A percentile compares a stretch with the other conserved stretches of the same genome.
phyloP scores from a whole-genome alignment of 2,113 vertebrate genomes.

The Gadus chalcogrammus region DNA sequence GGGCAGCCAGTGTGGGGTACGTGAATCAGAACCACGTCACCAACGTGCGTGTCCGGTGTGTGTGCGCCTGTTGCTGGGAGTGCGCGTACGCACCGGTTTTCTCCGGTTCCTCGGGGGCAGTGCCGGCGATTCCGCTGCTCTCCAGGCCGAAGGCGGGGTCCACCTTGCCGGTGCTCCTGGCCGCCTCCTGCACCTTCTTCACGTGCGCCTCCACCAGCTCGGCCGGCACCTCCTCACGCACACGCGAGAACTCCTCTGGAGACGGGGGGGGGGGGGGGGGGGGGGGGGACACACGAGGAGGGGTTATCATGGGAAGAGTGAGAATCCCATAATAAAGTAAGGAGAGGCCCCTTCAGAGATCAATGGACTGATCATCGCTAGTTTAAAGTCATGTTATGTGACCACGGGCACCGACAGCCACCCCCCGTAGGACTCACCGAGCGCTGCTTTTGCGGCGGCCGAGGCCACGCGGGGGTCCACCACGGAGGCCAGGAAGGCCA shows the following conservation, averaged over 20 bases:
- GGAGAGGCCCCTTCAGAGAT: too few species aligned
- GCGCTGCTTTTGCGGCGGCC: slow-evolving; percentile 88
- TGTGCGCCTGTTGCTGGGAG: not conserved
- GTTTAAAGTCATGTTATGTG: too few species aligned
- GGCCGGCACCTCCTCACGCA: slow-evolving; percentile 91
- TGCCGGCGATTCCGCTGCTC: slow-evolving; percentile 94
- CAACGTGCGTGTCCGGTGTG: too few species aligned
- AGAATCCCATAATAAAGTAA: too few species aligned
- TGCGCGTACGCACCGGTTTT: slow-evolving; percentile 75
- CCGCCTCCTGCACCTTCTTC: slow-evolving; percentile 94
- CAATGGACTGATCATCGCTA: too few species aligned
- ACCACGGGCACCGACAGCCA: too few species aligned
- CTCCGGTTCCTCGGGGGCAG: slow-evolving; percentile 86
- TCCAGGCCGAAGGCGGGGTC: slow-evolving; percentile 88
- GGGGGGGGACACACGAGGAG: not conserved
- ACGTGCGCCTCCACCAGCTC: slow-evolving; percentile 96
- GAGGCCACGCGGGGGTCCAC: slow-evolving; percentile 94
- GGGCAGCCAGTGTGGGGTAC: too few species aligned
- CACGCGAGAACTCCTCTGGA: slow-evolving; percentile 93
- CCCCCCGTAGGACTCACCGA: slow-evolving; percentile 72
- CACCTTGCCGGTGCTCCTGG: slow-evolving; percentile 86
- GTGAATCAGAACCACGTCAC: too few species aligned
- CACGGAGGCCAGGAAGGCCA: slow-evolving; percentile 94
- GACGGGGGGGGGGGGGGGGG: not conserved
- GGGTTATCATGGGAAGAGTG: not conserved